Evolutionary conservation across 1,140 invertebrate genomes (phyloP).

Genomic region (Zaprionus africanus): DNA sequence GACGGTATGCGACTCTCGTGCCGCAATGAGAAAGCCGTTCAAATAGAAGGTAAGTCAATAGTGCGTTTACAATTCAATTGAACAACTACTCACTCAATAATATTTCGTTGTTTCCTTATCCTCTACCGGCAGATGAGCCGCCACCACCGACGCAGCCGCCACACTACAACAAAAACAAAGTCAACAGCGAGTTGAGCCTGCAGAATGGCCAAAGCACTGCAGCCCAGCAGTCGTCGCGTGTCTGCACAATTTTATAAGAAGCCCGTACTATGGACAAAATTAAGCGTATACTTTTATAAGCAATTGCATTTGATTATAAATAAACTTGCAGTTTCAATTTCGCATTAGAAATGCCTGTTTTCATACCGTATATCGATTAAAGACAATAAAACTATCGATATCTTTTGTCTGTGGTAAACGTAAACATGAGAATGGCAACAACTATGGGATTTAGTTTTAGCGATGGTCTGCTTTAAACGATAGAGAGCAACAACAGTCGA

Average conservation of each 20-base stretch:
- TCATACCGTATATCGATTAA: constrained; percentile 33
- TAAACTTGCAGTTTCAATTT: constrained; percentile 48
- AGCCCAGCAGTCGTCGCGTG: constrained; percentile 74
- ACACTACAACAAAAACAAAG: constrained; percentile 71
- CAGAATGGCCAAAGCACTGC: constrained; percentile 57
- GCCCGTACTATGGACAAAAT: constrained; percentile 23
- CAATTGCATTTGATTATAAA: constrained; percentile 73
- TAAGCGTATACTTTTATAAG: constrained; percentile 59
- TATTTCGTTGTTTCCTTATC: constrained; percentile 12
- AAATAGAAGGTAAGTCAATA: constrained; percentile 67
- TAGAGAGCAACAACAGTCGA: neutral
- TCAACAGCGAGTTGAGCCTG: constrained; percentile 72
- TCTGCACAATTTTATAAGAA: constrained; percentile 83
- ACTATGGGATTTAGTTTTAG: neutral
- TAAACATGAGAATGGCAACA: constrained; percentile 26
- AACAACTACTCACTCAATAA: constrained; percentile 47
- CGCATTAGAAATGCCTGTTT: constrained; percentile 32
- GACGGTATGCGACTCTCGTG: constrained; percentile 68
- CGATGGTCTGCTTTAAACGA: neutral
- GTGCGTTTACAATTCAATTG: neutral
- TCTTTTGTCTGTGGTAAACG: neutral
- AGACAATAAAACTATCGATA: constrained; percentile 5
- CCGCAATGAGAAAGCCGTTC: constrained; percentile 76
- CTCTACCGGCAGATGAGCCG: constrained; percentile 65
- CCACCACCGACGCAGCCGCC: constrained; percentile 54